Conservation (phyloP, 2,888 invertebrate species). For the Heliconius hortense region DNA sequence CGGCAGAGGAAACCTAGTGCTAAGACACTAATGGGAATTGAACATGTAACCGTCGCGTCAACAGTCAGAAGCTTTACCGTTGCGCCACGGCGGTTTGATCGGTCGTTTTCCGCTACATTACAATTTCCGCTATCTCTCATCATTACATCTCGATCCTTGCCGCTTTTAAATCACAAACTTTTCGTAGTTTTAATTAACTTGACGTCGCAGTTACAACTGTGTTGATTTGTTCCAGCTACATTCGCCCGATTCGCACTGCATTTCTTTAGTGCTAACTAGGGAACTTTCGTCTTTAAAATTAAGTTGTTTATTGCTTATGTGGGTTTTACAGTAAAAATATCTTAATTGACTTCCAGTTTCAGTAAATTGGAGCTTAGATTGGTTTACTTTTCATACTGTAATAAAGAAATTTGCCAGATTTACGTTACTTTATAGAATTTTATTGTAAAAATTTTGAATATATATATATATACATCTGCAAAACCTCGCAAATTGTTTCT, state of each 20-base stretch:
- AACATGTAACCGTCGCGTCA: too few relatives aligned
- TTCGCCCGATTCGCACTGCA: conserved; percentile 45
- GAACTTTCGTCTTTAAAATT: conserved; percentile 39
- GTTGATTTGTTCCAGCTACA: conserved; percentile 64
- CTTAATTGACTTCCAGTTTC: conserved; percentile 18
- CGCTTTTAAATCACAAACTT: conserved; percentile 74
- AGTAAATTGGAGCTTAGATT: not conserved
- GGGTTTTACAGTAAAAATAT: conserved; percentile 27
- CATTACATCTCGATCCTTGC: conserved; percentile 33
- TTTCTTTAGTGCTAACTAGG: conserved; percentile 45
- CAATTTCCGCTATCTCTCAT: conserved; percentile 26
- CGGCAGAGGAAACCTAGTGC: too few relatives aligned
- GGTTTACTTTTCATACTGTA: not conserved
- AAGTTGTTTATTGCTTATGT: conserved; percentile 32
- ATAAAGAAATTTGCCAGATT: not conserved
- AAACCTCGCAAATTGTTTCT: too few relatives aligned
- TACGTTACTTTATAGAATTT: not conserved
- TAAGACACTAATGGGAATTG: too few relatives aligned
- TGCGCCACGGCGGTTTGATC: not conserved
- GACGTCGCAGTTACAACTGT: conserved; percentile 74
- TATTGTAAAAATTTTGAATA: not conserved
- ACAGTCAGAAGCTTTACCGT: too few relatives aligned
- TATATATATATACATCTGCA: too few relatives aligned
- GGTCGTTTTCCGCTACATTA: not conserved
- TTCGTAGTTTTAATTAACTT: conserved; percentile 79